Evolutionary conservation across 2,888 invertebrate species (phyloP).

Genomic region (Ormyrus pomaceus): DNA sequence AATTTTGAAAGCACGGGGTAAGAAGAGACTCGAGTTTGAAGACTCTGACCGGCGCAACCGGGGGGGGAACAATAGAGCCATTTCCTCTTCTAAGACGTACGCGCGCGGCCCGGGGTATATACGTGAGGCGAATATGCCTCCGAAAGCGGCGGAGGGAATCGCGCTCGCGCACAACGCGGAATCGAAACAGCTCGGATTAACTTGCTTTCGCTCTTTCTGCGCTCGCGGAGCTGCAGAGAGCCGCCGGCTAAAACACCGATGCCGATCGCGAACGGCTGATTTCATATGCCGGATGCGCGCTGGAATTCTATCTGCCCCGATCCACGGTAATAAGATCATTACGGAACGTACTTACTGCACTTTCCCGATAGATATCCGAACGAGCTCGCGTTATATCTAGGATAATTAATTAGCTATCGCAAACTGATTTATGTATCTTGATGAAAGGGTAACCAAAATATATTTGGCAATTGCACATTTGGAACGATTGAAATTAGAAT

Average conservation of each 20-base stretch:
- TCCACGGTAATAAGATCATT: conserved; percentile 21
- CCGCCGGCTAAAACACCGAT: neutral
- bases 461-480: too few relatives aligned
- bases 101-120: neutral
- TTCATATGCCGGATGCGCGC: conserved; percentile 20
- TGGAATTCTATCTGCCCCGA: conserved; percentile 19
- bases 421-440: too few relatives aligned
- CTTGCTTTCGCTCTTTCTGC: conserved; percentile 2
- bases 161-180: neutral
- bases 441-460: too few relatives aligned
- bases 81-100: conserved; percentile 16
- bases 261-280: conserved; percentile 16
- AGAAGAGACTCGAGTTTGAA: too few relatives aligned
- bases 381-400: neutral
- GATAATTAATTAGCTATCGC: too few relatives aligned
- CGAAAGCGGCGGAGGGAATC: neutral
- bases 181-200: conserved; percentile 36
- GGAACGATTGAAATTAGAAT: too few relatives aligned
- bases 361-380: neutral
- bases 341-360: neutral
- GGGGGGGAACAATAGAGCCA: conserved; percentile 16
- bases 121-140: conserved; percentile 26
- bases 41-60: neutral
- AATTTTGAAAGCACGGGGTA: too few relatives aligned
- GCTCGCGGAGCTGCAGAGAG: neutral